Evolutionary conservation across 2,888 invertebrate genomes (phyloP), one percentile per base, ranked within the genome.

Genomic region (Hemistola chrysoprasaria): DNA sequence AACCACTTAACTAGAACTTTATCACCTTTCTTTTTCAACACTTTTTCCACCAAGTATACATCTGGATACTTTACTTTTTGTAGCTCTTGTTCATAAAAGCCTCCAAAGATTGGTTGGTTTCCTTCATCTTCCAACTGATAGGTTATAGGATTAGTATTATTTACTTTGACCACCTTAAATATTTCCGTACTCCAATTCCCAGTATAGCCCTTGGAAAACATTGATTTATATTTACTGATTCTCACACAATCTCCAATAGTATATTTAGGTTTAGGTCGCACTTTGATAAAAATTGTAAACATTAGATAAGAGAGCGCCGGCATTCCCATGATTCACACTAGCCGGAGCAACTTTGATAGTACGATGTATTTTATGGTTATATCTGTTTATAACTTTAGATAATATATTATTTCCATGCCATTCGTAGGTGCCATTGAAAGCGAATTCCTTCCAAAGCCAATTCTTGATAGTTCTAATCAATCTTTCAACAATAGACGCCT

Each of bases 71-170:
- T 58, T 1, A 56, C 62, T 52, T 64, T 64, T 36, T 54, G 56
- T 6, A 72, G 29, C 59, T 72, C 69, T 38, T 57, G 31, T 46
- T 56, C 58, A 47, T 71, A 72, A 51, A 72, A 72, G 6, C 55
- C 50, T 22, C 69, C 69, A 31, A 60, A 53, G 16, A 76, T 68
- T 6, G 41, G 36, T 33, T 66, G 40, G 30, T 59, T 42, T 30
- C 53, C 40, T 29, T 47, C 40, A 50, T 70, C 68, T 49, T 59
- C 42, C 11, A 71, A 42, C 36, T 60, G 41, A 47, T 67, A 68
- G 11, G 62, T 64, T 20, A 44, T 21, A 7, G 36, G 46, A 11
- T 41, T 25, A 10, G 63, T 68, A 26, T 54, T 34, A 26, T 59
- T 43, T 6, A 39, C 39, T 44, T 50, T 45, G 11, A 34, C 40